Conservation (phyloP, 2,113 vertebrate genomes). For the Sialia sialis region DNA sequence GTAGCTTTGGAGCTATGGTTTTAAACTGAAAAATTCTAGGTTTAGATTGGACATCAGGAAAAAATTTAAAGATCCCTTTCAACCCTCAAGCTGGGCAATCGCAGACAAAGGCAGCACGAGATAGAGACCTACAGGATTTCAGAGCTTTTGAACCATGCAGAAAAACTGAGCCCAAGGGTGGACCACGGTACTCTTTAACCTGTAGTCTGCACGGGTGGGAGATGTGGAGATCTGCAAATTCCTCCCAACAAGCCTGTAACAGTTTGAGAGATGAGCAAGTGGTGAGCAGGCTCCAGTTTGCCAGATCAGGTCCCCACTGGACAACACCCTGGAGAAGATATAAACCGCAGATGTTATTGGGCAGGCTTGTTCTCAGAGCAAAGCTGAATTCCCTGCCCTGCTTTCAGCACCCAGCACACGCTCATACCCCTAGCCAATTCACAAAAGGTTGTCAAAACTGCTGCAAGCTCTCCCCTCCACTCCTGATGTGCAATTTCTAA, state of each 20-base stretch:
- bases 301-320: rapidly evolving
- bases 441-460: not conserved
- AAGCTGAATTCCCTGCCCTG: not conserved
- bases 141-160: not conserved
- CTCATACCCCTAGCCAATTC: rapidly evolving
- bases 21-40: not conserved
- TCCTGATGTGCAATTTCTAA: rapidly evolving
- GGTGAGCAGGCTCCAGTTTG: not conserved
- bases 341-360: not conserved
- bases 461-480: not conserved
- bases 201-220: not conserved
- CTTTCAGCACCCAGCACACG: not conserved
- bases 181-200: not conserved
- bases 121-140: not conserved
- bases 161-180: not conserved
- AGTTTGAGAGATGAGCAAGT: not conserved
- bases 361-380: not conserved
- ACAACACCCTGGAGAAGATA: not conserved
- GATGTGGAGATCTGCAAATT: not conserved
- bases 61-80: not conserved
- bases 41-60: not conserved
- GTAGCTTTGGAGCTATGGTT: rapidly evolving
- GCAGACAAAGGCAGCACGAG: rapidly evolving
- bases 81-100: not conserved
- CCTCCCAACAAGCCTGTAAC: not conserved